A percentile compares a stretch with the other conserved stretches of the same genome.
Evolutionary conservation across 1,140 invertebrate genomes (phyloP).

Genomic region (Pseudomyrmex concolor): DNA sequence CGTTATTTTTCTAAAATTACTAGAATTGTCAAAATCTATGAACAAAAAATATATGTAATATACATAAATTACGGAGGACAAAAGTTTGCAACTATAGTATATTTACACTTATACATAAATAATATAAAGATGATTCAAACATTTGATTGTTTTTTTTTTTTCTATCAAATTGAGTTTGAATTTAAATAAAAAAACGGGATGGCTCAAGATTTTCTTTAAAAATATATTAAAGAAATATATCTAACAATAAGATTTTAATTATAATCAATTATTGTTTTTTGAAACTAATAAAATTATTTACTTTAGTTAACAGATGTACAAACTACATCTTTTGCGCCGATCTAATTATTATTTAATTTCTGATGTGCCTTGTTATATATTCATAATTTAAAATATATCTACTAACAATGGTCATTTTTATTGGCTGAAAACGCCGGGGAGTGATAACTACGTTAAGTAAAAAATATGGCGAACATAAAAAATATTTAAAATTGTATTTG

Average conservation of each 20-base stretch:
- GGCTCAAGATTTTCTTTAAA: not conserved
- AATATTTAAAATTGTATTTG: conserved; percentile 24
- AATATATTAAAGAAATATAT: not conserved
- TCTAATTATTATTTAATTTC: conserved; percentile 18
- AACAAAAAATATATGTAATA: conserved; percentile 43
- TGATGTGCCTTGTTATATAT: conserved; percentile 30
- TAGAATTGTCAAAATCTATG: conserved; percentile 48
- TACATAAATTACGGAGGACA: conserved; percentile 10
- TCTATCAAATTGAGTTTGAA: too few species aligned
- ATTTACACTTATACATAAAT: conserved; percentile 21
- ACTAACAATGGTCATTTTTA: not conserved
- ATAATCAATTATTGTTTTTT: not conserved
- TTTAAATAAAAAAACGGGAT: not conserved
- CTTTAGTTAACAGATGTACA: not conserved
- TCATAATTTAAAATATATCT: conserved; percentile 22
- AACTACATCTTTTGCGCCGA: conserved; percentile 9
- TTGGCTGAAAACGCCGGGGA: conserved; percentile 15
- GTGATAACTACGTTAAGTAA: conserved; percentile 17
- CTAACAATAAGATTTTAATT: conserved; percentile 22
- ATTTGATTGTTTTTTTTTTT: too few species aligned
- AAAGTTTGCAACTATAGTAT: not conserved
- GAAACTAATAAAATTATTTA: conserved; percentile 6
- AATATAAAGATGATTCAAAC: conserved; percentile 25
- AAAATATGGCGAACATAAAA: conserved; percentile 58
- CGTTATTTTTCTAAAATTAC: conserved; percentile 31